Base-by-base conservation (phyloP, 2,797 vertebrate genomes). In the Muscicapa striata region DNA sequence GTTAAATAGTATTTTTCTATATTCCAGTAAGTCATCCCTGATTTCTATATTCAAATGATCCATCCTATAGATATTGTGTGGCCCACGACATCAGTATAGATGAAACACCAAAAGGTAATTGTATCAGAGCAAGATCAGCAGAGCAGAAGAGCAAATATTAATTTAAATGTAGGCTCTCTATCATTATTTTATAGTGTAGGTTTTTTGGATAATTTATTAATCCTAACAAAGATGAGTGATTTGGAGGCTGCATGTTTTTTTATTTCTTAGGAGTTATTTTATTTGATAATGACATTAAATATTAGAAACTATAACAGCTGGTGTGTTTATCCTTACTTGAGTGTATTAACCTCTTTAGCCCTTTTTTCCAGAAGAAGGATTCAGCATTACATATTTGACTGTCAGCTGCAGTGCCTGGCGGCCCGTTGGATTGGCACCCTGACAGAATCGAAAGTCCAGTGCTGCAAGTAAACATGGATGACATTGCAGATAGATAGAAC, bases 311-410 rank as follows among this genome's bases (percentile, higher is more conserved):
- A 98, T 98, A 99, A 98, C 99, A 99, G 98, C 98, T 99, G 98
- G 98, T 98, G 96, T 99, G 98, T 98, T 98, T 98, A 98, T 98
- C 98, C 98, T 98, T 98, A 98, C 98, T 98, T 98, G 98, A 98
- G 98, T 99, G 98, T 98, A 99, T 99, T 99, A 99, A 99, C 98
- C 99, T 99, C 98, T 98, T 97, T 98, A 98, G 98, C 97, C 98
- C 97, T 98, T 98, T 98, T 98, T 98, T 98, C 97, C 98, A 98
- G 98, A 97, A 98, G 98, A 99, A 99, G 98, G 98, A 98, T 98
- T 98, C 98, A 69, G 97, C 97, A 95, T 97, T 97, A 90, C 97
- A 98, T 98, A 98, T 98, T 97, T 98, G 98, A 98, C 97, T 98
- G 98, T 98, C 98, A 98, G 98, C 98, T 98, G 98, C 97, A 98